Evolutionary conservation across 2,113 vertebrate species (phyloP).

Genomic region (Gasterosteus nipponicus): DNA sequence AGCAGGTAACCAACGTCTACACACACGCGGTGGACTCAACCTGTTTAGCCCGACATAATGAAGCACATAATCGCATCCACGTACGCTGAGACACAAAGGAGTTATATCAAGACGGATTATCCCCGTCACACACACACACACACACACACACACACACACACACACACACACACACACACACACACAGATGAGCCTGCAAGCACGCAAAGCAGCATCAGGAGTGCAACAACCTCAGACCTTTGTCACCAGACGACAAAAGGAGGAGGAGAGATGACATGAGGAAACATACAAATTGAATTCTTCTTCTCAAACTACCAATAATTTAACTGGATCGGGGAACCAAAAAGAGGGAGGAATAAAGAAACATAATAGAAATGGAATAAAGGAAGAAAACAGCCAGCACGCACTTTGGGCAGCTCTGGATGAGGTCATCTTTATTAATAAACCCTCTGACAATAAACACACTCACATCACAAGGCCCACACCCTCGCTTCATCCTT

Average conservation of each 20-base stretch:
- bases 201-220: conserved; percentile 26
- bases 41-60: conserved; percentile 58
- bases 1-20: no score
- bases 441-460: conserved; percentile 74
- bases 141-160: conserved; percentile 28
- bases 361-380: not conserved
- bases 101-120: conserved; percentile 68
- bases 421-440: conserved; percentile 79
- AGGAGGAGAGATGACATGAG: conserved; percentile 5
- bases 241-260: conserved; percentile 9
- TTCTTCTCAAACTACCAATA: conserved; percentile 33
- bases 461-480: conserved; percentile 65
- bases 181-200: conserved; percentile 24
- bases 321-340: conserved; percentile 29
- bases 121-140: conserved; percentile 30
- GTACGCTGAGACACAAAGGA: conserved; percentile 63
- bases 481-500: conserved; percentile 44
- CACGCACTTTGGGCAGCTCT: conserved; percentile 33
- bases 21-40: conserved; percentile 36
- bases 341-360: conserved; percentile 12
- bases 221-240: not conserved
- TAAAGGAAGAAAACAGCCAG: not conserved
- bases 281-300: conserved; percentile 9
- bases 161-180: conserved; percentile 33
- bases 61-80: conserved; percentile 67